Conservation (phyloP, 2,797 vertebrate species). For the Mallotus villosus region DNA sequence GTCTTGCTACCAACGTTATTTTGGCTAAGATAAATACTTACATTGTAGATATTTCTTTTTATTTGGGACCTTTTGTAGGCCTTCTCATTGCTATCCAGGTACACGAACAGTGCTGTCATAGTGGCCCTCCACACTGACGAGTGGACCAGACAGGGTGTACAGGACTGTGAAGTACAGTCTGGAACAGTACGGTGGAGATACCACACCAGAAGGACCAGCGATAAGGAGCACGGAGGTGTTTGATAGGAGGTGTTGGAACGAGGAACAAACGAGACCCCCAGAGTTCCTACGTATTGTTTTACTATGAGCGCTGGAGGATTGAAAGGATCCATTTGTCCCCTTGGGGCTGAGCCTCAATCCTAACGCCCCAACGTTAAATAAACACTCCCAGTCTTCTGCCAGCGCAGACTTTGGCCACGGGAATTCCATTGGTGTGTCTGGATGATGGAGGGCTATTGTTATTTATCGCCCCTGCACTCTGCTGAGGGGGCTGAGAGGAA, state of each 20-base stretch:
- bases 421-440: constrained; percentile 69
- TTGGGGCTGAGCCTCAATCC: constrained; percentile 64
- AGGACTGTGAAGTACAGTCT: not conserved
- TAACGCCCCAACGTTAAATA: constrained; percentile 69
- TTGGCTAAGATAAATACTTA: too few relatives aligned
- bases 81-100: too few relatives aligned
- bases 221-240: not conserved
- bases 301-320: constrained; percentile 43
- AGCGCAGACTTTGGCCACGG: constrained; percentile 28
- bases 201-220: not conserved
- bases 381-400: constrained; percentile 64
- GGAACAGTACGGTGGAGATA: constrained; percentile 21
- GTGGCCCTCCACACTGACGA: too few relatives aligned
- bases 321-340: constrained; percentile 65
- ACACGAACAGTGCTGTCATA: too few relatives aligned
- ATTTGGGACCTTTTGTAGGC: too few relatives aligned
- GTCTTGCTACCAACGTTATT: not conserved
- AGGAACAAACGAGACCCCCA: constrained; percentile 59
- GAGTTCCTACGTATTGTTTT: constrained; percentile 63
- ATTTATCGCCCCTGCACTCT: constrained; percentile 71
- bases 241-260: constrained; percentile 47
- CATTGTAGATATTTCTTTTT: too few relatives aligned
- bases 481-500: constrained; percentile 59
- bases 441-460: constrained; percentile 77
- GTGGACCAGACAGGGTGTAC: not conserved